These are phyloP conservation scores for Coenonympha glycerion DNA, from an alignment of 2,888 invertebrate species.

Conservation along the genomic window DNA sequence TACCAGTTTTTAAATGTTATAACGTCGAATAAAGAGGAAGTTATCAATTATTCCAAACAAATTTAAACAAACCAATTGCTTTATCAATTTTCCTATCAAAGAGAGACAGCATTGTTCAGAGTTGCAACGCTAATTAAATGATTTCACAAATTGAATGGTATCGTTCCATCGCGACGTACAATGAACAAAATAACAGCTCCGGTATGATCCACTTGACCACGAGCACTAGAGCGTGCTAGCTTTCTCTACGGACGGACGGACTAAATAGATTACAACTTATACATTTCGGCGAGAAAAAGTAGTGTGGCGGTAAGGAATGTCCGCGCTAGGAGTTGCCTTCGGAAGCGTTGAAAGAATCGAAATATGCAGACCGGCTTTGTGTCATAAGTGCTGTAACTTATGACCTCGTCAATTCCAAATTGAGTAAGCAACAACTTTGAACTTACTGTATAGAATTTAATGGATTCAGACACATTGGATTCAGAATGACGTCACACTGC, in stretches of 20 bases:
- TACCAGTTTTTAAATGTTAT: not conserved
- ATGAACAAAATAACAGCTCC: slow-evolving; percentile 27
- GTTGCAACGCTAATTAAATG: not conserved
- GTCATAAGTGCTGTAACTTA: too few species aligned
- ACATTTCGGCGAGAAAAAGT: slow-evolving; percentile 5
- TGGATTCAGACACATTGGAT: too few species aligned
- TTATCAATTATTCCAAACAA: not conserved
- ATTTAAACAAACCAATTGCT: not conserved
- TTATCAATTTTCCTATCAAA: not conserved
- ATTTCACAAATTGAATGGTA: slow-evolving; percentile 5
- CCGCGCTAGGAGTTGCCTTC: too few species aligned
- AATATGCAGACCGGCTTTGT: too few species aligned
- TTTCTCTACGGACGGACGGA: slow-evolving; percentile 39
- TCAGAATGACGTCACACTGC: too few species aligned
- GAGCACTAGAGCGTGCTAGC: slow-evolving; percentile 48
- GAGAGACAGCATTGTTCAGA: not conserved
- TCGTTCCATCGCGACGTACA: slow-evolving; percentile 13
- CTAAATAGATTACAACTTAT: slow-evolving; percentile 7
- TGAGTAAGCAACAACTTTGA: too few species aligned
- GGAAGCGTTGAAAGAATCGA: too few species aligned
- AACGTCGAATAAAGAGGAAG: not conserved
- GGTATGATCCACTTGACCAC: slow-evolving; percentile 54
- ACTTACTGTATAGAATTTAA: too few species aligned
- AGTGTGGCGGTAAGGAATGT: not conserved
- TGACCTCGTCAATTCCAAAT: too few species aligned